Base-by-base conservation (phyloP, 2,888 invertebrate genomes). In the Macropis europaea region DNA sequence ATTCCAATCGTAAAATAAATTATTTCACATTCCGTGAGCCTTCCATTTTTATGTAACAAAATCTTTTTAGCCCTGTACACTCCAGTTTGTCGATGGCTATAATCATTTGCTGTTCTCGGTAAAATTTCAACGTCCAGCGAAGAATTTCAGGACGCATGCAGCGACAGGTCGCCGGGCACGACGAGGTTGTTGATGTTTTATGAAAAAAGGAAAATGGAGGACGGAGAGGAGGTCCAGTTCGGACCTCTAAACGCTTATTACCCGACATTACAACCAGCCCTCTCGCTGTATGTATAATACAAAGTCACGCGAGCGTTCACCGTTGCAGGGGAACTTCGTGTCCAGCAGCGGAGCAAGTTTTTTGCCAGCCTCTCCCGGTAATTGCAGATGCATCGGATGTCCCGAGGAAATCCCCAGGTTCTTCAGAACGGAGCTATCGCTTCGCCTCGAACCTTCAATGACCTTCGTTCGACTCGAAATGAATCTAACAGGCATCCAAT, bases 231-330 rank as follows among this genome's bases (percentile, higher is more conserved):
- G 63, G 38, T 47, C 59, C 38, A 4, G 17, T 42, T 47, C 64
- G 83, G 73, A 78, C 85, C 84, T 81, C 85, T 85, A 84, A 87
- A 86, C 83, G 84, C 83, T 87, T 86, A 87, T 86, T 87, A 87
- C 79, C 81, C 79, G 82, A 84, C 82, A 84, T 84, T 84, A 84
- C 82, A 66, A 66, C 79, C 76, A 79, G 74, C 79, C 34, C 34
- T 60, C 77, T 79, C 43, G 15, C 30, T 67, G 56, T 48, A 74
- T 73, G 73, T 78, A 81, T 84, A 85, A 86, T 84, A 83, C 79
- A 79, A 70, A 84, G 87, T 87, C 87, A 87, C 87, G 87, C 86
- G 82, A 87, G 72, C 83, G 80, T 81, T 81, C 77, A 68, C 70
- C 81, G 77, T 76, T 72, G 74, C 72, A n/a, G 60, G 69, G 76